Percentiles rank a stretch among this genome's conserved stretches.
Evolutionary conservation across 1,140 invertebrate species (phyloP).

Genomic region (Whitmania pigra): DNA sequence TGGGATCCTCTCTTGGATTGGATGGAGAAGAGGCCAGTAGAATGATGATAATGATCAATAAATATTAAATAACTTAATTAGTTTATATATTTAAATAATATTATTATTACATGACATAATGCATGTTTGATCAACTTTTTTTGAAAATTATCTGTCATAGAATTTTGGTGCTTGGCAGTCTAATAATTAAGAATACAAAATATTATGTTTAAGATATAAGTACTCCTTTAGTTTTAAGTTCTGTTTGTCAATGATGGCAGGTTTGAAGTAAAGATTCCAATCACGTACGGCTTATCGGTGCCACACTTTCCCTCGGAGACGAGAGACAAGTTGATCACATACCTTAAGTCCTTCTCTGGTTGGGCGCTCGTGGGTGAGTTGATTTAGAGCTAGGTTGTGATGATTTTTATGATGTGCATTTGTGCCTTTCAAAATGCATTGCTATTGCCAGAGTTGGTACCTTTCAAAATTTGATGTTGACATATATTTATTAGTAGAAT

Average conservation of each 20-base stretch:
- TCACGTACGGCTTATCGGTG: slow-evolving; percentile 55
- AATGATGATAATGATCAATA: slow-evolving; percentile 12
- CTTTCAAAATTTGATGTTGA: too few species aligned
- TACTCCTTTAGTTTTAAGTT: slow-evolving; percentile 1
- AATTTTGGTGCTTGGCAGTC: too few species aligned
- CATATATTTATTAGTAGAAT: too few species aligned
- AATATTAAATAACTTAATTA: neutral
- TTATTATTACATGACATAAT: too few species aligned
- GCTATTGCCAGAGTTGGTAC: too few species aligned
- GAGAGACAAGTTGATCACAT: slow-evolving; percentile 53
- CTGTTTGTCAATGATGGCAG: slow-evolving; percentile 28
- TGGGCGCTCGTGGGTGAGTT: slow-evolving; percentile 61
- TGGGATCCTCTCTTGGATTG: slow-evolving; percentile 80
- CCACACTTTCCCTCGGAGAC: slow-evolving; percentile 54
- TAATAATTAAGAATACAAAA: too few species aligned
- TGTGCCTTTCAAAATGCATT: too few species aligned
- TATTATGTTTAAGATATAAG: neutral
- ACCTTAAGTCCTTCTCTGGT: slow-evolving; percentile 64
- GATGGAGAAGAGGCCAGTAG: slow-evolving; percentile 52
- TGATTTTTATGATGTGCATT: too few species aligned
- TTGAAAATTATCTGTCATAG: too few species aligned
- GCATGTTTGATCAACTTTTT: too few species aligned
- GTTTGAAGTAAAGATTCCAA: slow-evolving; percentile 28
- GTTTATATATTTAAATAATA: too few species aligned
- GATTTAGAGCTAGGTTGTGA: too few species aligned